Evolutionary conservation across 92 coral and sea anemone genomes (phyloP), one percentile per base, ranked within the genome.

Genomic region (Metridium senile): DNA sequence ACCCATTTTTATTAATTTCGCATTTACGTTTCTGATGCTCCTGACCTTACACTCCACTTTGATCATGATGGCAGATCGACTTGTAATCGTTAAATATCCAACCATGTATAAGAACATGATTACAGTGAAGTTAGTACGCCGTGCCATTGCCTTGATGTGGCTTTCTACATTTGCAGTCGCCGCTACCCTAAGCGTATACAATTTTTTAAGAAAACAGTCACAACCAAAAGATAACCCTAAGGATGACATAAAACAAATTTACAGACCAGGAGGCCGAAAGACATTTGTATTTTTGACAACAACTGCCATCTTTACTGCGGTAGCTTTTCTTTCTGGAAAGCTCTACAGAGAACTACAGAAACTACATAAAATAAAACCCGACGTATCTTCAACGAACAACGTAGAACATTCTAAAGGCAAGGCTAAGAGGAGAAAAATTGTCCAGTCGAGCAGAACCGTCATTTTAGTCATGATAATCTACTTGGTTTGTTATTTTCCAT

Each of bases 31-130:
- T 34, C 29, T 54, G 47, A 0, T 28, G 10, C 8, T 71, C 20
- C 20, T 71, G 27, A 25, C 21, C 4, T 58, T 34, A 9, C 47
- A 23, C 26, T 71, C 76, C 9, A 58, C 76, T 9, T 0, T 71
- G 18, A 28, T 29, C 2, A 11, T 71, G 76, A 71, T 52, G 76
- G 76, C 64, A 19, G 76, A 71, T 71, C 76, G 76, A 19, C 47
- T 71, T 13, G 0, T 71, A 7, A 51, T 71, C 46, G 22, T 71
- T 20, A 53, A 71, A 26, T 71, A 28, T 52, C 76, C 76, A 27
- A 7, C 27, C 21, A 25, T 9, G 23, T 53, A 71, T 22, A 29
- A 71, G 21, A 51, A 51, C 25, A 52, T 53, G 43, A 26, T 26
- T 1, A 71, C 35, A 3, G 76, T 53, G 25, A 71, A 52, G 76